Evolutionary conservation across 2,113 vertebrate genomes (phyloP).

Genomic region (Danionella cerebrum): DNA sequence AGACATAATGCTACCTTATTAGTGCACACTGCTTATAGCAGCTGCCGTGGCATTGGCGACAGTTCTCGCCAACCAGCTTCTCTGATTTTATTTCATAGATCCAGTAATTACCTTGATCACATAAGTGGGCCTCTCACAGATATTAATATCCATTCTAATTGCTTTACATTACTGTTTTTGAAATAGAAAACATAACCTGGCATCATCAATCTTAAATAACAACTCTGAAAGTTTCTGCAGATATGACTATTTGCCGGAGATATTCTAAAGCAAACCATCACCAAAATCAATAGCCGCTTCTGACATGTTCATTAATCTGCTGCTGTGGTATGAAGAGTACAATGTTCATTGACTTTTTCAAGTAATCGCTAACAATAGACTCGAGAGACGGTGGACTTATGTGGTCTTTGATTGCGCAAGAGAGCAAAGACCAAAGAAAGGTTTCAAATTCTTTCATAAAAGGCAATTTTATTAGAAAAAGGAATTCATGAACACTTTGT

Average conservation of each 20-base stretch:
- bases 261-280: slow-evolving; percentile 15
- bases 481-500: no score
- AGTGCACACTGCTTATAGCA: slow-evolving; percentile 10
- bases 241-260: slow-evolving; percentile 18
- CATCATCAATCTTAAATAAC: slow-evolving; percentile 12
- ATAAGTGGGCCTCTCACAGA: not conserved
- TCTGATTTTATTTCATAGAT: slow-evolving; percentile 22
- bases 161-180: not conserved
- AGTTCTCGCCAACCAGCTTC: slow-evolving; percentile 3
- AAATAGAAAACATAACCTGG: not conserved
- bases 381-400: not conserved
- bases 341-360: slow-evolving; percentile 6
- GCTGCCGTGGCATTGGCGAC: not conserved
- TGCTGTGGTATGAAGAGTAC: not conserved
- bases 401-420: not conserved
- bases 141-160: slow-evolving; percentile 20
- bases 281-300: slow-evolving; percentile 14
- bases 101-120: slow-evolving; percentile 8
- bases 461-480: no score
- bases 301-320: slow-evolving; percentile 20
- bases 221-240: slow-evolving; percentile 10
- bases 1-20: slow-evolving; percentile 16
- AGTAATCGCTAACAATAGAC: slow-evolving; percentile 5
- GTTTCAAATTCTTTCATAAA: not conserved
- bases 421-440: not conserved